Conservation (phyloP, 23 tunicate species). For the Diplosoma virens region DNA sequence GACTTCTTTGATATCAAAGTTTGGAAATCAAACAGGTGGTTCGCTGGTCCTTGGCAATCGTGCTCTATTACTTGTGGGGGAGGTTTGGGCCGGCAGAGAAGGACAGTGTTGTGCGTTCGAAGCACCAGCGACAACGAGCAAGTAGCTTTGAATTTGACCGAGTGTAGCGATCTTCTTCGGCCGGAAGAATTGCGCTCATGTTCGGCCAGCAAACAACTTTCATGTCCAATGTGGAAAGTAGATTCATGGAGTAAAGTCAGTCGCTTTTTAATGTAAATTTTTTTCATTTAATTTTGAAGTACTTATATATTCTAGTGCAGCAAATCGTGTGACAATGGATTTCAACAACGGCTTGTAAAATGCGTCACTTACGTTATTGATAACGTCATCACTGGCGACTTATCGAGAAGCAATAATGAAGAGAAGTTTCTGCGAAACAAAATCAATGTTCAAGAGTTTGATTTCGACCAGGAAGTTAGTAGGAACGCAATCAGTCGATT, state of each 20-base stretch:
- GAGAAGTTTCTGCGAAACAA: no score
- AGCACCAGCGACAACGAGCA: conserved; percentile 44
- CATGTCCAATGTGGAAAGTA: conserved; percentile 75
- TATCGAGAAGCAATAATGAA: no score
- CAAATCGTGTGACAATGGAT: conserved; percentile 42
- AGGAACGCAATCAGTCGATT: conserved; percentile 10
- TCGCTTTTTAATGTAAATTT: not conserved
- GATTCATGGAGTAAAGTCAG: conserved; percentile 62
- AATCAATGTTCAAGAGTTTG: not conserved
- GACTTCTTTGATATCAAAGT: not conserved
- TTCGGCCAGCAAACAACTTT: conserved; percentile 11
- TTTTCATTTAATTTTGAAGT: not conserved
- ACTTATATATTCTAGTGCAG: conserved; percentile 40
- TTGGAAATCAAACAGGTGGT: conserved; percentile 67
- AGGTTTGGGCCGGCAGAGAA: conserved; percentile 44
- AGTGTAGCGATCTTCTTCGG: conserved; percentile 31
- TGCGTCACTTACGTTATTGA: conserved; percentile 66
- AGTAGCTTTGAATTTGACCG: conserved; percentile 28
- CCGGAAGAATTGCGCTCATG: conserved; percentile 53
- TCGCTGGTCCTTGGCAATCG: conserved; percentile 56
- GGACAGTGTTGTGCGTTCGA: conserved; percentile 53
- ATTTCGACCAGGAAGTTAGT: not conserved
- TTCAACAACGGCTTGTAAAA: conserved; percentile 48
- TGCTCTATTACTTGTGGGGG: conserved; percentile 81
- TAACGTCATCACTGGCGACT: conserved; percentile 65